Base-by-base conservation (phyloP, 1,140 invertebrate species). In the Solen grandis region DNA sequence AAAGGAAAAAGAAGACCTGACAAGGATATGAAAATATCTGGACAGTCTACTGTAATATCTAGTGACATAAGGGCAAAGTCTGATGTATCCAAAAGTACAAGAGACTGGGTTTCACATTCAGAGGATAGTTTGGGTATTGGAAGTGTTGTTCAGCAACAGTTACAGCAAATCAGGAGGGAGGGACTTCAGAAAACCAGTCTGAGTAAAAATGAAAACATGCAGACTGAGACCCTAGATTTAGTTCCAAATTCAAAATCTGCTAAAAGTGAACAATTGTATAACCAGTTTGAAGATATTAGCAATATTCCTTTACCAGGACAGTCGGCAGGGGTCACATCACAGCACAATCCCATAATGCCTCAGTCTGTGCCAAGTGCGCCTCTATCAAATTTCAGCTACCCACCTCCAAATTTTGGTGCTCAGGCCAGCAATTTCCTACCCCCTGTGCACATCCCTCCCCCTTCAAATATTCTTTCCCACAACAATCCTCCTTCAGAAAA, bases 11-110 rank as follows among this genome's bases (percentile, higher is more conserved):
- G 29, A 22, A 50, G 59, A 54, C 27, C 31, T 5, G 33, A 22
- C 55, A 52, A 50, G 25, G 66, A 46, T 14, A 31, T 1, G 46
- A 19, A 2, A 36, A 68, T 5, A 1, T 5, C 41, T 25, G 14
- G 19, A 36, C 1, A 22, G n/a, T 27, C 5, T 59, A 31, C n/a
- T 60, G 16, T 19, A 35, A n/a, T 46, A 46, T 33, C 16, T 14
- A 36, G 16, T 50, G 46, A 73, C 16, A 57, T 70, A 13, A 5
- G 29, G 33, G 33, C 57, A 81, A 25, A 60, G 19, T 36, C 54
- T 38, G 60, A 38, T 13, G 55, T 72, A 54, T 59, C 59, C 19
- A 5, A 62, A 19, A 65, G 16, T 50, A 14, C 62, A 31, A 62
- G 52, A 54, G 73, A 35, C n/a, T n/a, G 25, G 2, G 33, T 13